Evolutionary conservation across 2,888 invertebrate genomes (phyloP), one percentile per base, ranked within the genome.

Genomic region (Ditula angustiorana): DNA sequence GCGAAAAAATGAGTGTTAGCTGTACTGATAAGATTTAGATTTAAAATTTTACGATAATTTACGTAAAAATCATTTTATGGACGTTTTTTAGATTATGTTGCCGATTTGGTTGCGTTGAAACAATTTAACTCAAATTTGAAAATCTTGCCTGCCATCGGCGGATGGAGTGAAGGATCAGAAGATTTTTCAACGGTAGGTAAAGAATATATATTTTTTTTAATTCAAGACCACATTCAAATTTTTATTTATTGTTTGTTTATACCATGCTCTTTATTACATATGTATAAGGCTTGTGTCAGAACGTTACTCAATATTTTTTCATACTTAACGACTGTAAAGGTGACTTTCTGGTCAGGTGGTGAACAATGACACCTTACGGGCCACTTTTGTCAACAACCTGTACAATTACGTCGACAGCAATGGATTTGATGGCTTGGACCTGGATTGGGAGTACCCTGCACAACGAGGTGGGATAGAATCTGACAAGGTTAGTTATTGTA

Each of bases 401-500:
- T 67, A 86, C 1, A 64, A 75, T 50, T 89, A 86, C 69, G 72
- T 90, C 44, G 75, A 79, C 37, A 72, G 80, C 65, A 77, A 87
- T 56, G 77, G 80, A 44, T 93, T 95, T 71, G 94, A 95, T 76
- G 95, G 95, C 1, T 74, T 95, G 2, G 95, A 95, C 75, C 74
- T 95, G 53, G 94, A 95, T 74, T 95, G 94, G 93, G 94, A 95
- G 74, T 95, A 95, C 77, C 95, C 95, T 0, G 85, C 79, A 2
- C 88, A 90, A 68, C 78, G 92, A 5, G 87, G 78, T 7, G 80
- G 88, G 8, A 52, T 66, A 5, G 67, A 68, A 1, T 67, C 72
- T 13, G 93, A 93, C 67, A 79, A 79, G 26, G 67, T 62, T n/a
- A n/a, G n/a, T n/a, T n/a, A n/a, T n/a, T n/a, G n/a, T n/a, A n/a